Evolutionary conservation across 2,888 invertebrate species (phyloP).

Genomic region (Thecocarcelia acutangulata): DNA sequence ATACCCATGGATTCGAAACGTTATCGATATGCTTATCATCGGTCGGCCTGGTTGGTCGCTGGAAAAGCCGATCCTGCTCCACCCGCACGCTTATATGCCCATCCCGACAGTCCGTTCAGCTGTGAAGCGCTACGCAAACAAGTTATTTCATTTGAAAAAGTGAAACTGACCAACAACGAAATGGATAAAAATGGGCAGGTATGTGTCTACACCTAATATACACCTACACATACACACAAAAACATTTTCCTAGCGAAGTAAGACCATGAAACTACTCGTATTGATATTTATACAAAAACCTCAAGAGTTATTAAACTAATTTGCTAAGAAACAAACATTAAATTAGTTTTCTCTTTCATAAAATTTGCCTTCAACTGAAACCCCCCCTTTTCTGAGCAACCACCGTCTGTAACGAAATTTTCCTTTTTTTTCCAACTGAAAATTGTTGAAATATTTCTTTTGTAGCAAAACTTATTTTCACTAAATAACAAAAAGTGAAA

Average conservation of each 20-base stretch:
- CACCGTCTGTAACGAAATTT: slow-evolving; percentile 26
- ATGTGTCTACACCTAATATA: too few relatives aligned
- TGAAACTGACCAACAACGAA: slow-evolving; percentile 98
- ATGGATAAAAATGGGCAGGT: slow-evolving; percentile 98
- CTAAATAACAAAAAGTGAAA: slow-evolving; percentile 30
- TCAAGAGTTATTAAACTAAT: not conserved
- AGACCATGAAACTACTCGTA: not conserved
- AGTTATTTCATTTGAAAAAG: slow-evolving; percentile 98
- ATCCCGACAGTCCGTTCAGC: slow-evolving; percentile 97
- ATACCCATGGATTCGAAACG: slow-evolving; percentile 98
- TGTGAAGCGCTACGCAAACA: slow-evolving; percentile 97
- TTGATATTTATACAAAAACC: slow-evolving; percentile 9
- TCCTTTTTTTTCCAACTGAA: not conserved
- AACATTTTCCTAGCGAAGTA: not conserved
- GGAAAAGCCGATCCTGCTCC: slow-evolving; percentile 98
- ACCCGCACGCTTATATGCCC: slow-evolving; percentile 94
- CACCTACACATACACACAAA: too few relatives aligned
- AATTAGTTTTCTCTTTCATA: not conserved
- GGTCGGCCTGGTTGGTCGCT: slow-evolving; percentile 98
- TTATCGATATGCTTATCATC: slow-evolving; percentile 98
- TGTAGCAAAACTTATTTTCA: not conserved
- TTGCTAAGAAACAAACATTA: not conserved
- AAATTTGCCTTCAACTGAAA: not conserved
- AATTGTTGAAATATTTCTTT: slow-evolving; percentile 5
- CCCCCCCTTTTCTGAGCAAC: not conserved